These are phyloP conservation scores for Leptoteleia sp. DNA, from an alignment of 1,140 invertebrate species.

Conservation along the genomic window DNA sequence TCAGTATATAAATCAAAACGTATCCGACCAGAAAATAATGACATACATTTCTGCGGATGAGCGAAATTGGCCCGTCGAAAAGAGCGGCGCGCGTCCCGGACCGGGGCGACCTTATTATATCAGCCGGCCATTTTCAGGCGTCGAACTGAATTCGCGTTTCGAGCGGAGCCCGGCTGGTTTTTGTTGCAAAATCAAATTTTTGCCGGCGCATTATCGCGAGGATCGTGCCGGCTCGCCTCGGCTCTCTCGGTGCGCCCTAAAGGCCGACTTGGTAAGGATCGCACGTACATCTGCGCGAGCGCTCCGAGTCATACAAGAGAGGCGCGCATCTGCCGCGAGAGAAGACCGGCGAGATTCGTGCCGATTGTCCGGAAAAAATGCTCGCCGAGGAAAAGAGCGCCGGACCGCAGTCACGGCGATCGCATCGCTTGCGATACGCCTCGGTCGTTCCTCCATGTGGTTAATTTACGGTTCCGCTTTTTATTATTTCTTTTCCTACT, in stretches of 20 bases:
- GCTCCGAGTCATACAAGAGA: conserved; percentile 59
- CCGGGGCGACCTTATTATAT: no score
- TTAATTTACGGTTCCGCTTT: no score
- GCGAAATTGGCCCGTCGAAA: no score
- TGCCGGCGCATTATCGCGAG: conserved; percentile 52
- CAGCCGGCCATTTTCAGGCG: no score
- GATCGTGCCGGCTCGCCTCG: conserved; percentile 47
- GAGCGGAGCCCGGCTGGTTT: not conserved
- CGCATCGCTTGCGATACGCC: no score
- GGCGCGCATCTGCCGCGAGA: conserved; percentile 58
- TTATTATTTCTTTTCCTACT: no score
- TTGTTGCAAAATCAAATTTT: conserved; percentile 36
- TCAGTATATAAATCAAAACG: no score
- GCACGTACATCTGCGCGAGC: conserved; percentile 65
- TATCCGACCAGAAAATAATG: no score
- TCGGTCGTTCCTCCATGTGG: no score
- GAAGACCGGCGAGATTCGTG: conserved; percentile 61
- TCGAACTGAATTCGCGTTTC: not conserved
- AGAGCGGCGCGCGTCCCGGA: no score
- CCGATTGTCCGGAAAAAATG: conserved; percentile 69
- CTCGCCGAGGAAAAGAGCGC: conserved; percentile 60
- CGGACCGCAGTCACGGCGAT: no score
- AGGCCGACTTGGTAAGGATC: conserved; percentile 61
- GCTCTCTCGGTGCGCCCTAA: conserved; percentile 40
- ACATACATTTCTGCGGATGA: no score